phyloP scores from a whole-genome alignment of 37 sponge, comb jelly and placozoan genomes.

The Tethya wilhelma region DNA sequence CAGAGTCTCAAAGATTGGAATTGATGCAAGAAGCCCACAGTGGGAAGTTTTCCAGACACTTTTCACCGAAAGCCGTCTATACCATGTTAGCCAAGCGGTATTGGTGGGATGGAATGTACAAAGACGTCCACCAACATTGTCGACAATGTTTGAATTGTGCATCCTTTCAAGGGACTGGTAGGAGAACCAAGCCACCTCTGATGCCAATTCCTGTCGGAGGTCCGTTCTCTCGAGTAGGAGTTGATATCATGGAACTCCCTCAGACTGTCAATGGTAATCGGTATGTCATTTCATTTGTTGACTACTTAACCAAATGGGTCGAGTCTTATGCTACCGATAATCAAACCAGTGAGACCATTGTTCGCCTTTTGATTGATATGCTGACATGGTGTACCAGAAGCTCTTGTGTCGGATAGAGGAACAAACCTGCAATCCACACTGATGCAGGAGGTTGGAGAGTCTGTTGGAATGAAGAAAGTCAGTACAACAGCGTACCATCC shows the following conservation, averaged over 20 bases:
- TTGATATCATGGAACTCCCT: constrained; percentile 4
- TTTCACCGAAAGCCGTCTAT: constrained; percentile 17
- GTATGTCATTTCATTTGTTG: constrained; percentile 27
- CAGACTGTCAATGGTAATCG: constrained; percentile 35
- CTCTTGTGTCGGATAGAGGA: constrained; percentile 29
- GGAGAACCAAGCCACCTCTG: constrained; percentile 14
- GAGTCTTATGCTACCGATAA: constrained; percentile 27
- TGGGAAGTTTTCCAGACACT: constrained; percentile 44
- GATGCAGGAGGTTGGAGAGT: constrained; percentile 1
- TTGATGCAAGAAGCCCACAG: constrained; percentile 26
- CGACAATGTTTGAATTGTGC: constrained; percentile 43
- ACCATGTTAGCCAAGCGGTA: constrained; percentile 17
- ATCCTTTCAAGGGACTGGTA: constrained; percentile 15
- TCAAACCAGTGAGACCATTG: constrained; percentile 27
- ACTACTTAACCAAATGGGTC: constrained; percentile 40
- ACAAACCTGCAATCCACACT: not conserved
- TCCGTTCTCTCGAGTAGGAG: constrained; percentile 39
- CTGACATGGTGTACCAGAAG: constrained; percentile 36
- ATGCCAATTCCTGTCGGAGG: constrained; percentile 38
- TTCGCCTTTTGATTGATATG: constrained; percentile 17
- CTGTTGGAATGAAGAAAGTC: constrained; percentile 16
- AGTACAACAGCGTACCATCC: constrained; percentile 60
- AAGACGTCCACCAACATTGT: constrained; percentile 16
- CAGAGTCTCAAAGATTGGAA: not conserved
- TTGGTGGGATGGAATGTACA: constrained; percentile 50